Evolutionary conservation across 2,797 vertebrate genomes (phyloP).

Genomic region (Rhinichthys osculus): DNA sequence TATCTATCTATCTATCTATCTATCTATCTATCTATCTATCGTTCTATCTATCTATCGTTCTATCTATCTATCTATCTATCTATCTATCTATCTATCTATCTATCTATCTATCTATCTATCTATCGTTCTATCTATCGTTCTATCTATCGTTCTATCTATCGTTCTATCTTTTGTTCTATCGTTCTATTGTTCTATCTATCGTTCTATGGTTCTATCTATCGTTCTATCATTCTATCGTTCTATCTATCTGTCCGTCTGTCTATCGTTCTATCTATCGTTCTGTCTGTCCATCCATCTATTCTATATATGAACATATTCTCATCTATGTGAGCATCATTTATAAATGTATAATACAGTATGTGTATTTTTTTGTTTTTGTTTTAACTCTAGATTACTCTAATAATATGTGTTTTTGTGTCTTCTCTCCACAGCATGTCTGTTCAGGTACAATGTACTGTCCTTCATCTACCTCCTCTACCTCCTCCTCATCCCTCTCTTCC

Average conservation of each 20-base stretch:
- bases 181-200: too few species aligned
- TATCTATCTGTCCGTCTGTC: accelerated
- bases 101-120: too few species aligned
- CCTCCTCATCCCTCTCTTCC: slow-evolving; percentile 95
- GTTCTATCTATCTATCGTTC: too few species aligned
- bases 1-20: too few species aligned
- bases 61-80: too few species aligned
- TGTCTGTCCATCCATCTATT: too few species aligned
- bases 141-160: too few species aligned
- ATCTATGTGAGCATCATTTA: not conserved
- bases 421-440: slow-evolving; percentile 88
- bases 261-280: accelerated
- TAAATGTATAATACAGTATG: not conserved
- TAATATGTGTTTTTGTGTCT: slow-evolving; percentile 13
- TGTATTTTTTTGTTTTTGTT: not conserved
- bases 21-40: too few species aligned
- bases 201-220: accelerated
- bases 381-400: not conserved
- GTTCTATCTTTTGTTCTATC: too few species aligned
- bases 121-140: accelerated
- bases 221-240: too few species aligned
- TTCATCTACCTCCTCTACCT: slow-evolving; percentile 99
- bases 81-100: too few species aligned
- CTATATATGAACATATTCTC: not conserved
- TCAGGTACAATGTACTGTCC: slow-evolving; percentile 97